Conservation (phyloP, 2,888 invertebrate genomes). For the Lasioglossum zephyrum region DNA sequence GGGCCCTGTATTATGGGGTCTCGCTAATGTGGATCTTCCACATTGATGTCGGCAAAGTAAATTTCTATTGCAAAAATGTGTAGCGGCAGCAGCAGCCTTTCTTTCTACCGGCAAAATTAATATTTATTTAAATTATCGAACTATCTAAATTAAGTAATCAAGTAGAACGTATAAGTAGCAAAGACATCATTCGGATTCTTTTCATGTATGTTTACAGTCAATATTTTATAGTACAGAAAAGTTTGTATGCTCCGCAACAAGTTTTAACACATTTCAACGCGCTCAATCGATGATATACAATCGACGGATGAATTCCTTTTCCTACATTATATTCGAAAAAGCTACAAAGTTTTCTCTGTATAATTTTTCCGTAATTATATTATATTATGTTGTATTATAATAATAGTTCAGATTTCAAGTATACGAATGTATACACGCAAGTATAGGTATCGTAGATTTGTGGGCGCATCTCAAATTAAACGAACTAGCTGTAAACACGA, state of each 20-base stretch:
- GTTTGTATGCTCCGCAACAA: not conserved
- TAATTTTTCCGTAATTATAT: not conserved
- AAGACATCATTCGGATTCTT: not conserved
- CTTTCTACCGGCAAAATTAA: too few relatives aligned
- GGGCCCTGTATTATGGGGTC: too few relatives aligned
- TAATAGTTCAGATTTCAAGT: not conserved
- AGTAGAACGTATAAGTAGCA: not conserved
- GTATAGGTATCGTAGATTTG: not conserved
- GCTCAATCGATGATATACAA: not conserved
- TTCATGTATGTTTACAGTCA: not conserved
- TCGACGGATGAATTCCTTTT: not conserved
- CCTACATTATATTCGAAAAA: not conserved
- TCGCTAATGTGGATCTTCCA: too few relatives aligned
- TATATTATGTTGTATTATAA: not conserved
- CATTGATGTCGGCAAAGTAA: too few relatives aligned
- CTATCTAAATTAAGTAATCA: not conserved
- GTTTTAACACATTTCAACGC: not conserved
- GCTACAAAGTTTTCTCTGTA: slow-evolving; percentile 4
- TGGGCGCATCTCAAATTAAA: not conserved
- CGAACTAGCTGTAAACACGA: not conserved
- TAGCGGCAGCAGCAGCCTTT: too few relatives aligned
- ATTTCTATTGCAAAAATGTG: too few relatives aligned
- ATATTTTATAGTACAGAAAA: not conserved
- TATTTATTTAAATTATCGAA: too few relatives aligned
- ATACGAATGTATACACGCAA: not conserved